Evolutionary conservation across 2,888 invertebrate species (phyloP).

Genomic region (Cephalotes varians): DNA sequence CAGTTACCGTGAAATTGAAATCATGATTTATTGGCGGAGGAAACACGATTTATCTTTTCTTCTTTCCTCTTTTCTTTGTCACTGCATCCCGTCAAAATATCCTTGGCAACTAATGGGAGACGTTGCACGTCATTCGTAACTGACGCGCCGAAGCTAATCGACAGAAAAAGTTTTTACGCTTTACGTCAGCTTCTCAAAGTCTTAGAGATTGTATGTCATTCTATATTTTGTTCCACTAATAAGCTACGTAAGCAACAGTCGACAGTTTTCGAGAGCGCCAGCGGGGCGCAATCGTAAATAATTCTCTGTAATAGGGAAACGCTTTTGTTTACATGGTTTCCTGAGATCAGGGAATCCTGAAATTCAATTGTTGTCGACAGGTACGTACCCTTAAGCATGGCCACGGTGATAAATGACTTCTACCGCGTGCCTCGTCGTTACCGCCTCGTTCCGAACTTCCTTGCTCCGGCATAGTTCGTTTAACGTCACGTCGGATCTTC

Average conservation of each 20-base stretch:
- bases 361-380: slow-evolving; percentile 66
- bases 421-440: slow-evolving; percentile 64
- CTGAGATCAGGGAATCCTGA: slow-evolving; percentile 39
- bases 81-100: slow-evolving; percentile 3
- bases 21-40: slow-evolving; percentile 25
- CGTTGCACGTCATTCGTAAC: background rate
- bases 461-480: slow-evolving; percentile 68
- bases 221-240: background rate
- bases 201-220: background rate
- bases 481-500: slow-evolving; percentile 73
- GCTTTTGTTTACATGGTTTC: slow-evolving; percentile 42
- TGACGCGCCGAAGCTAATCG: slow-evolving; percentile 3
- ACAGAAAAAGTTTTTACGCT: background rate
- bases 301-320: background rate
- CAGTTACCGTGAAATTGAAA: slow-evolving; percentile 26
- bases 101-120: background rate
- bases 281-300: slow-evolving; percentile 5
- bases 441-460: slow-evolving; percentile 63
- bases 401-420: slow-evolving; percentile 66
- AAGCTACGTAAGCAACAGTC: background rate
- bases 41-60: background rate
- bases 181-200: background rate
- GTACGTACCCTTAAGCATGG: slow-evolving; percentile 34
- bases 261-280: background rate
- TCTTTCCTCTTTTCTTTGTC: background rate